Evolutionary conservation across 2,888 invertebrate species (phyloP).

Genomic region (Agrotis ipsilon): DNA sequence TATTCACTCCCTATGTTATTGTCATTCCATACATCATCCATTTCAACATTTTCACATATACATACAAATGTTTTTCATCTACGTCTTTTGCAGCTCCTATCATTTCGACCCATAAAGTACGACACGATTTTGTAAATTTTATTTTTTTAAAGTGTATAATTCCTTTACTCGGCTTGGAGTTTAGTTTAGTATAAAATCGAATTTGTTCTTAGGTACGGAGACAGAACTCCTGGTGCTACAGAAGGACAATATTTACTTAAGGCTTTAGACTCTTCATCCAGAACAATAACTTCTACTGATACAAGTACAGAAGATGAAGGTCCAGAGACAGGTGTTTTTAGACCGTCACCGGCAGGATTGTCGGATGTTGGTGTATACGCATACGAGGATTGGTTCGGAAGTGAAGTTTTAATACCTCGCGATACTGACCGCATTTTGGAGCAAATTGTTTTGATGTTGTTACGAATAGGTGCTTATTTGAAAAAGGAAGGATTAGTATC

Average conservation of each 20-base stretch:
- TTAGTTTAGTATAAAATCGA: not conserved
- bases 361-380: slow-evolving; percentile 77
- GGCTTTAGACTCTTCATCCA: slow-evolving; percentile 57
- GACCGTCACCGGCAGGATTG: slow-evolving; percentile 67
- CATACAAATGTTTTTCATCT: too few relatives aligned
- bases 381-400: slow-evolving; percentile 82
- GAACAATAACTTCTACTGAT: slow-evolving; percentile 62
- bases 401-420: slow-evolving; percentile 81
- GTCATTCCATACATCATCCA: too few relatives aligned
- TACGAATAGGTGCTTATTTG: slow-evolving; percentile 80
- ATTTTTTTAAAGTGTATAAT: too few relatives aligned
- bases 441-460: slow-evolving; percentile 84
- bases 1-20: too few relatives aligned
- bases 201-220: slow-evolving; percentile 73
- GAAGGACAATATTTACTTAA: slow-evolving; percentile 37
- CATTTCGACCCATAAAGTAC: too few relatives aligned
- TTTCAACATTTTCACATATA: too few relatives aligned
- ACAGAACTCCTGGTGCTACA: slow-evolving; percentile 57
- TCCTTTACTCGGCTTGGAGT: not conserved
- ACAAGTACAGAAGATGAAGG: slow-evolving; percentile 68
- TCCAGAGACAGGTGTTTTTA: slow-evolving; percentile 63
- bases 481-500: slow-evolving; percentile 70
- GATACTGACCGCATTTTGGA: slow-evolving; percentile 85
- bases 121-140: too few relatives aligned
- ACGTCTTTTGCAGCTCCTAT: too few relatives aligned